Base-by-base conservation (phyloP, 2,797 vertebrate species). In the Ataeniobius toweri region DNA sequence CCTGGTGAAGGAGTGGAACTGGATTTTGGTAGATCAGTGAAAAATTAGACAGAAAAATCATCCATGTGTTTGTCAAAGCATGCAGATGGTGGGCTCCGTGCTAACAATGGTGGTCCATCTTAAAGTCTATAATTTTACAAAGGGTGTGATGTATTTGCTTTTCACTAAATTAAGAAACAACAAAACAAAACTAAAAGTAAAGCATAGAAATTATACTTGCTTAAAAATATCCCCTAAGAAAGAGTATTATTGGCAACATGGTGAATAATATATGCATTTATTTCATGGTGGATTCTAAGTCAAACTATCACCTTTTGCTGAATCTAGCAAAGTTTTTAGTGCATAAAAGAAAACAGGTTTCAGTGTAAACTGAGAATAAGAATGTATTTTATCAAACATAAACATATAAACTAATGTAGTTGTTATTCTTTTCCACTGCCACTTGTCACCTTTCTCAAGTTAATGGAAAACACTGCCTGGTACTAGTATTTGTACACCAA, bases 1-100 rank as follows among this genome's bases (percentile, higher is more conserved):
- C 76, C 69, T 73, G 73, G 36, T 74, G 1, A 48, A 74, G 71
- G 68, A 82, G 50, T 0, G 13, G 5, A 59, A 71, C 26, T 5
- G 46, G 12, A 13, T 53, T 73, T 77, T 73, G 65, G 61, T 58
- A 53, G 16, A 74, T 76, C 56, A n/a, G 73, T 69, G 36, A 26
- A 24, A 39, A 61, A 28, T 69, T 3, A 39, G 10, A 74, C 70
- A 22, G n/a, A 0, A 12, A 85, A 71, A 59, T 83, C 83, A 82
- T 88, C 78, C 81, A 77, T 82, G 83, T 79, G 76, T 84, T 61
- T 24, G 55, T 56, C 20, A 75, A 5, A 18, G 65, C 70, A 50
- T 4, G 48, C 20, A 39, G 22, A 72, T 0, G 31, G 51, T n/a
- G 69, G 69, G 80, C 83, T 87, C 77, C 75, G 75, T 78, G 80